Percentiles rank a stretch among this genome's conserved stretches.
These are phyloP conservation scores for Saxicola maurus DNA, from an alignment of 2,797 vertebrate species.

Conservation along the genomic window DNA sequence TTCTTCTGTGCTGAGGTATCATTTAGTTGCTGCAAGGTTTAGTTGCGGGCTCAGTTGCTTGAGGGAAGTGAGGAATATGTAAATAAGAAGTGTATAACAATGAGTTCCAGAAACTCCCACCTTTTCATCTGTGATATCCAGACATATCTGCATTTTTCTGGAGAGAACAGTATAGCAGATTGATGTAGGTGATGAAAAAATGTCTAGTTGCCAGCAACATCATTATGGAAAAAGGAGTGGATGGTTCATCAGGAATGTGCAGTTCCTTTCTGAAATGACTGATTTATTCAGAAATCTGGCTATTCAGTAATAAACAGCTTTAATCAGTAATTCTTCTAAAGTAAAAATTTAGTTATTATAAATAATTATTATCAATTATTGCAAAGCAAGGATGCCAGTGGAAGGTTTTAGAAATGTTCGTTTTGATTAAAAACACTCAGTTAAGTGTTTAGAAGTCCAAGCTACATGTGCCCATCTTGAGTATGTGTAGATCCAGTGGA, in stretches of 20 bases:
- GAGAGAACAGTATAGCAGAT: background rate
- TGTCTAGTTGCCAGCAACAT: background rate
- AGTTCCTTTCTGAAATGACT: background rate
- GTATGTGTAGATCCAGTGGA: background rate
- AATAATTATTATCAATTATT: background rate
- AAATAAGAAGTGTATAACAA: background rate
- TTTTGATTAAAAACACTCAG: background rate
- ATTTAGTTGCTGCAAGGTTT: background rate
- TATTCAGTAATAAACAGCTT: background rate
- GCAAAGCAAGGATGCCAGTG: background rate
- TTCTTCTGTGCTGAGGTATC: background rate
- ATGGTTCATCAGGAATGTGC: background rate
- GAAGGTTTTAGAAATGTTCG: background rate
- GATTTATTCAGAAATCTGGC: background rate
- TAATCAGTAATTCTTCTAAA: background rate
- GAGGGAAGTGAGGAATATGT: background rate
- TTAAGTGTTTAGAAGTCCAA: background rate
- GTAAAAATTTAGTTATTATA: background rate
- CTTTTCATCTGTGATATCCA: constrained; percentile 17
- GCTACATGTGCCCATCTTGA: background rate
- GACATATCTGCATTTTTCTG: background rate
- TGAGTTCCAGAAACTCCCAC: constrained; percentile 10
- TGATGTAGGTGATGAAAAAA: background rate
- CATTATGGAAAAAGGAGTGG: background rate
- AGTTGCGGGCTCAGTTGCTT: background rate